phyloP scores from a whole-genome alignment of 2,113 vertebrate genomes.

The Gymnobelideus leadbeateri region DNA sequence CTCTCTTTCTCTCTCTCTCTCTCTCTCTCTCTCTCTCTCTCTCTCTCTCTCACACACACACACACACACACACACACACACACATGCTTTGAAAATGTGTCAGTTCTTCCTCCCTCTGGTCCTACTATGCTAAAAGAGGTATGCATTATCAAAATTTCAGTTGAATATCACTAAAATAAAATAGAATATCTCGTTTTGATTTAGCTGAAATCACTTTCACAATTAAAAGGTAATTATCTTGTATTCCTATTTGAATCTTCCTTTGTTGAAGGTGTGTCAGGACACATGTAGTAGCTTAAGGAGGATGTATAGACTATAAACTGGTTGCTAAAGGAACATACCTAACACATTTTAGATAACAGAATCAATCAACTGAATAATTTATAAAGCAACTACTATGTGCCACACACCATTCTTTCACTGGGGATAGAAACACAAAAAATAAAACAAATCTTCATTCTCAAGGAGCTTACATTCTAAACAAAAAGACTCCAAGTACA shows the following conservation, averaged over 20 bases:
- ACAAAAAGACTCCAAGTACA: neutral
- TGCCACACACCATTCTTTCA: neutral
- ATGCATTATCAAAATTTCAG: slow-evolving; percentile 23
- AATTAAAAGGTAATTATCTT: slow-evolving; percentile 49
- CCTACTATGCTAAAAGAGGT: neutral
- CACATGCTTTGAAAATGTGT: neutral
- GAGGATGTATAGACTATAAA: neutral
- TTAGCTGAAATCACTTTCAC: slow-evolving; percentile 41
- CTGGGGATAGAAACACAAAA: neutral
- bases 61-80: too few species aligned
- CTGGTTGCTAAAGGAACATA: neutral
- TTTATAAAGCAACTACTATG: neutral
- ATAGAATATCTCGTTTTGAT: slow-evolving; percentile 13
- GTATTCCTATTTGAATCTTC: neutral
- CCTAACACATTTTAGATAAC: neutral
- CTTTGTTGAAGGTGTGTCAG: neutral
- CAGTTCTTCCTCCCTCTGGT: neutral
- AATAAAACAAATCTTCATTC: neutral
- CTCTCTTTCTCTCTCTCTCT: too few species aligned
- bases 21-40: too few species aligned
- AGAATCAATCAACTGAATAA: neutral
- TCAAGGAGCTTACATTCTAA: too few species aligned
- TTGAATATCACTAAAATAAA: slow-evolving; percentile 30
- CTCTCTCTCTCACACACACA: too few species aligned
- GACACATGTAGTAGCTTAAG: neutral